Percentiles rank a stretch among this genome's conserved stretches.
Conservation (phyloP, 1,140 invertebrate species). For the Melitaea cinxia region DNA sequence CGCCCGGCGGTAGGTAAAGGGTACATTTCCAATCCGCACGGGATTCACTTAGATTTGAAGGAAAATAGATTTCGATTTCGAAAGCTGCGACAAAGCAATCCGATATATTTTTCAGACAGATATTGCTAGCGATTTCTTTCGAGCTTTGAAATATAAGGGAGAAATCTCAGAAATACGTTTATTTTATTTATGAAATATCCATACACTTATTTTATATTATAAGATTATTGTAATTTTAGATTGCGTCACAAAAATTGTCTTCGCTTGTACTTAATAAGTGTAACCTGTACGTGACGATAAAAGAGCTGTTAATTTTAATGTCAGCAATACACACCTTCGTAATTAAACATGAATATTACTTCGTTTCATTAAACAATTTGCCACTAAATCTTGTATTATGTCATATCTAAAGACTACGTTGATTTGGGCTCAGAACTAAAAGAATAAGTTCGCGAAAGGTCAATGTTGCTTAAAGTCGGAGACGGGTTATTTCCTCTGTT, state of each 20-base stretch:
- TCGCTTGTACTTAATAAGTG: not conserved
- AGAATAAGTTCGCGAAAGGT: conserved; percentile 49
- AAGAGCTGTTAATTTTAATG: too few species aligned
- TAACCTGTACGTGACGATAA: too few species aligned
- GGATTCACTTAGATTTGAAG: conserved; percentile 82
- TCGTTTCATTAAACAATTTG: too few species aligned
- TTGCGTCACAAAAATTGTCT: too few species aligned
- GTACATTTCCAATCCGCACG: conserved; percentile 81
- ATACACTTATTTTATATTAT: conserved; percentile 1
- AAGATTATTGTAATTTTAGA: not conserved
- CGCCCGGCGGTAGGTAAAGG: conserved; percentile 81
- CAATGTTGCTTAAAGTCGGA: conserved; percentile 59
- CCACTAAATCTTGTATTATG: not conserved
- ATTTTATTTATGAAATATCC: conserved; percentile 16
- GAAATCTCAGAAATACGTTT: conserved; percentile 61
- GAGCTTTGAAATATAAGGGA: conserved; percentile 81
- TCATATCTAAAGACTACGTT: not conserved
- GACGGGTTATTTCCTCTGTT: conserved; percentile 71
- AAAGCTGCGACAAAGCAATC: conserved; percentile 82
- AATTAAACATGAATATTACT: too few species aligned
- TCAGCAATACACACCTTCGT: too few species aligned
- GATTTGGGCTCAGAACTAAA: conserved; percentile 7
- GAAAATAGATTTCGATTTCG: conserved; percentile 82
- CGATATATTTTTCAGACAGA: conserved; percentile 82
- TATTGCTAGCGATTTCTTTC: conserved; percentile 82